A percentile compares a stretch with the other conserved stretches of the same genome.
These are phyloP conservation scores for Piscicola geometra DNA, from an alignment of 2,888 invertebrate species.

Conservation along the genomic window DNA sequence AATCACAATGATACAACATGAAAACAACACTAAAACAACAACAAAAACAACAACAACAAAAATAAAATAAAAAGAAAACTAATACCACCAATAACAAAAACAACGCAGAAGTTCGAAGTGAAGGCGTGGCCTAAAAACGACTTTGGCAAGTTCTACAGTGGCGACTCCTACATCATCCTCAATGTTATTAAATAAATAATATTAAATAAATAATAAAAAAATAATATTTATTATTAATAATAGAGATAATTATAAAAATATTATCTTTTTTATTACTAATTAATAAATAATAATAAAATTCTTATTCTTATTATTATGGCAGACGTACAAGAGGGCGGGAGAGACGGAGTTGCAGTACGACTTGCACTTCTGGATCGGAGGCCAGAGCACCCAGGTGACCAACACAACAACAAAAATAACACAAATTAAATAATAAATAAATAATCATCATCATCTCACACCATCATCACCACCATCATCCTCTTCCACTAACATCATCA, in stretches of 20 bases:
- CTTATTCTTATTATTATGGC: conserved; percentile 26
- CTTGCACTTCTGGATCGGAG: conserved; percentile 56
- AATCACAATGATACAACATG: too few relatives aligned
- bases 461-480: too few relatives aligned
- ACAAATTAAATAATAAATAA: too few relatives aligned
- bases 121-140: conserved; percentile 44
- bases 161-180: conserved; percentile 46
- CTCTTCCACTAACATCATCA: not conserved
- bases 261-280: conserved; percentile 45
- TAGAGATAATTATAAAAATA: too few relatives aligned
- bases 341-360: conserved; percentile 50
- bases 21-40: too few relatives aligned
- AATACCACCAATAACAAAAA: too few relatives aligned
- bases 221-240: too few relatives aligned
- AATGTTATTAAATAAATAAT: conserved; percentile 39
- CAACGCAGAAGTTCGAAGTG: conserved; percentile 45
- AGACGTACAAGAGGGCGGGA: conserved; percentile 50
- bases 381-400: conserved; percentile 54
- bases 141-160: conserved; percentile 45
- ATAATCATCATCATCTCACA: too few relatives aligned
- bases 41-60: too few relatives aligned
- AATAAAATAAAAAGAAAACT: too few relatives aligned
- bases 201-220: not conserved
- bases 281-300: not conserved
- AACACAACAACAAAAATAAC: too few relatives aligned